Evolutionary conservation across 2,113 vertebrate genomes (phyloP), one percentile per base, ranked within the genome.

Genomic region (Rhinogobius similis): DNA sequence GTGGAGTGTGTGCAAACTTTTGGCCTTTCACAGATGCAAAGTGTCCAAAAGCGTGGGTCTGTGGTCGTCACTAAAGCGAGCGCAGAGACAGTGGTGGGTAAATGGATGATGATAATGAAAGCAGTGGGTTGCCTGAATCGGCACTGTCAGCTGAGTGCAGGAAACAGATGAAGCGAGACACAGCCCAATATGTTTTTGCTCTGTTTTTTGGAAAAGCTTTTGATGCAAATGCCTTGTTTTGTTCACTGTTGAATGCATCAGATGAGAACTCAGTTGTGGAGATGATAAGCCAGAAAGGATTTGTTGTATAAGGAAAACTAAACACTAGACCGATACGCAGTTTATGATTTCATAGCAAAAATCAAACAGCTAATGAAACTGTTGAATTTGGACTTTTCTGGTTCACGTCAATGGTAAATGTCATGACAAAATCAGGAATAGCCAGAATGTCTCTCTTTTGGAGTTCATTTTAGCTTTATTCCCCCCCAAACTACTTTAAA

Each of bases 1-100:
- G 9, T 62, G 43, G 70, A 65, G 73, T 9, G 58, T 70, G 53
- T 6, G 20, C 41, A 68, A 72, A 81, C 55, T 78, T 61, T 80
- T 68, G 38, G 53, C 21, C 11, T 75, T 79, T 55, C 85, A 81
- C 79, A 79, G 76, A 84, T 18, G 62, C 69, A 56, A 41, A 55
- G 67, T 29, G 23, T 63, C 67, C 7, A 58, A 76, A 77, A 43
- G 41, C 13, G 58, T 12, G 72, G 58, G 65, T 50, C 18, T 10
- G 27, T 39, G 63, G 14, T 53, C 41, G 11, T 69, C 39, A n/a
- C 56, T 7, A 55, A 27, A 23, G 20, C 18, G 18, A 12, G 32
- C 0, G 3, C 58, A n/a, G 58, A n/a, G 58, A n/a, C 58, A 61
- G 16, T 61, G 58, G 58, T 61, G 20, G 58, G 58, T 61, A 61